Conservation (phyloP, 2,113 vertebrate genomes). For the Tautogolabrus adspersus region DNA sequence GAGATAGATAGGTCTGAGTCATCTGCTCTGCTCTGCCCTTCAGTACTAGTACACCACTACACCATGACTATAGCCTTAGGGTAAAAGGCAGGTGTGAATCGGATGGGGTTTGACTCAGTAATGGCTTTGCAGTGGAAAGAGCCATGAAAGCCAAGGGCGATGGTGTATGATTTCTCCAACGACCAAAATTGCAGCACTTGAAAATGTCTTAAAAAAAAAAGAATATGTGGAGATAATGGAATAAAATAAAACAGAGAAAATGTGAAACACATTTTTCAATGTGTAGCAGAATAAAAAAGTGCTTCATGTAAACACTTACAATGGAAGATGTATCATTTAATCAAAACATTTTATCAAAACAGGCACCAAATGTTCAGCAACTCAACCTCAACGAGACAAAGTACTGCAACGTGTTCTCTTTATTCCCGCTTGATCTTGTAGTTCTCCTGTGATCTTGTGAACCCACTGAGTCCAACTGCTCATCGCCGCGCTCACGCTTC, state of each 20-base stretch:
- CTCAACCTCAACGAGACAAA: too few species aligned
- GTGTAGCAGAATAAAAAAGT: neutral
- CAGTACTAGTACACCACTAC: constrained; percentile 15
- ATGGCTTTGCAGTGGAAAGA: constrained; percentile 20
- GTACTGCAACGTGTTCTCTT: too few species aligned
- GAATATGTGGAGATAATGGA: neutral
- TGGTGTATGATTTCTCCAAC: constrained; percentile 15
- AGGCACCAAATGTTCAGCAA: too few species aligned
- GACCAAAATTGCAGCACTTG: constrained; percentile 18
- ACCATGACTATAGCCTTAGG: constrained; percentile 40
- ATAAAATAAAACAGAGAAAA: neutral
- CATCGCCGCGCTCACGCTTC: too few species aligned
- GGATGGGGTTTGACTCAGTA: constrained; percentile 29
- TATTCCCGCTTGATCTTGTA: too few species aligned
- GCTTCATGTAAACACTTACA: too few species aligned
- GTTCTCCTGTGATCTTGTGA: too few species aligned
- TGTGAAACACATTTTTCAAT: neutral
- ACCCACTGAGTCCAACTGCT: too few species aligned
- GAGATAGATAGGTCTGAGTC: constrained; percentile 37
- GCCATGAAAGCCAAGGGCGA: constrained; percentile 42
- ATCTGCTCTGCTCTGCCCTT: constrained; percentile 34
- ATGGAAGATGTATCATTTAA: too few species aligned
- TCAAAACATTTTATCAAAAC: too few species aligned
- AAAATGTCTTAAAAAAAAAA: neutral
- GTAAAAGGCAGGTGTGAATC: constrained; percentile 9